Base-by-base conservation (phyloP, 2,888 invertebrate genomes). In the Steromphala cineraria region DNA sequence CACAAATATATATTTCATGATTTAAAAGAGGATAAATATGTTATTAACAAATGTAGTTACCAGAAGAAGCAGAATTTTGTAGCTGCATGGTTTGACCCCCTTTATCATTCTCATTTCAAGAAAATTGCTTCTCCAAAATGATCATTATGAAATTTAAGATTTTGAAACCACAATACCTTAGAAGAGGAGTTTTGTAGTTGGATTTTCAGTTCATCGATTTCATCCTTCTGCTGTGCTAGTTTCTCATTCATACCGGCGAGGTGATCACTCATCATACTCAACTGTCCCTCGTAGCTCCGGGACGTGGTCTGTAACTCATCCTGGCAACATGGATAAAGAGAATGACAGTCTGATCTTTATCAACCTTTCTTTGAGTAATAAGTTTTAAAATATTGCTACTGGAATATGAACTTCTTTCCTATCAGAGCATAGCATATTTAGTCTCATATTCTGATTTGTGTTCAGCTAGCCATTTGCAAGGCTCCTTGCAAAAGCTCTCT, bases 201-300 rank as follows among this genome's bases (percentile, higher is more conserved):
- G 31, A 88, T 81, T 75, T 86, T 88, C 5, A 91, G 86, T 67
- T 89, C 90, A 83, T 96, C 96, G 87, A 97, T 96, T 92, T 96
- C 95, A 94, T 97, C 97, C 91, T 96, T 96, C 91, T 97, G 97
- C 79, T 94, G 94, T 28, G 98, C 96, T 75, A 98, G 95, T 94
- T 97, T 97, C 88, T 98, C 98, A 94, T 96, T 96, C 95, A 96
- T 95, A 78, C 95, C 95, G 21, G 96, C 96, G 88, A 96, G 94
- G 93, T 96, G 96, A 89, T 96, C 96, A 86, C 96, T 96, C 95
- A 96, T 96, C 81, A 96, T 96, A 89, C 95, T 95, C 79, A 96
- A 93, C 91, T 96, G 96, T 52, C 94, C 94, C 92, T 96, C 96
- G 94, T 97, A 95, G 95, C 94, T 94, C 53, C 93, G 90, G 40